These are phyloP conservation scores for Papilio glaucus DNA, from an alignment of 1,140 invertebrate species.

Conservation along the genomic window DNA sequence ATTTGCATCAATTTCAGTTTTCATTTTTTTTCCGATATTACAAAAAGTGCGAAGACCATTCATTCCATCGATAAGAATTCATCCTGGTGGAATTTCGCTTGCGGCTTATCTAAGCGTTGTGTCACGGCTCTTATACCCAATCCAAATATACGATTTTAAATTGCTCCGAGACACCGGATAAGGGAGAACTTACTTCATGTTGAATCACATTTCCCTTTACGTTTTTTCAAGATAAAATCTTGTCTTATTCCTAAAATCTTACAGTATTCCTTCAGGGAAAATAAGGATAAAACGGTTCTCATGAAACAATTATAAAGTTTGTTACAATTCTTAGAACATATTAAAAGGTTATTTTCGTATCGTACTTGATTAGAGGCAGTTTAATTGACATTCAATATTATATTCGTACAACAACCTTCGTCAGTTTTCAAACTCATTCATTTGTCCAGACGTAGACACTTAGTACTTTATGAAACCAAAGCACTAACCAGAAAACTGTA, in stretches of 20 bases:
- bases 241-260: neutral
- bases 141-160: slow-evolving; percentile 15
- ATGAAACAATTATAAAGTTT: neutral
- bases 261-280: neutral
- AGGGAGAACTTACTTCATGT: slow-evolving; percentile 11
- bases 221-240: neutral
- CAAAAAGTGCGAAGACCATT: too few species aligned
- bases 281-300: neutral
- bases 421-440: too few species aligned
- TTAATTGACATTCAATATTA: too few species aligned
- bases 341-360: too few species aligned
- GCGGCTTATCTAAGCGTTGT: slow-evolving; percentile 17
- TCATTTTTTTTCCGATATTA: too few species aligned
- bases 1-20: too few species aligned
- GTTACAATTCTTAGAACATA: too few species aligned
- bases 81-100: neutral
- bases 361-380: too few species aligned
- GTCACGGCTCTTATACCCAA: neutral
- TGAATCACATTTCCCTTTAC: slow-evolving; percentile 13
- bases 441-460: too few species aligned
- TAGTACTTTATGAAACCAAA: too few species aligned
- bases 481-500: too few species aligned
- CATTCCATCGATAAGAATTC: slow-evolving; percentile 8
- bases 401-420: too few species aligned
- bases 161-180: slow-evolving; percentile 19